phyloP scores from a whole-genome alignment of 2,797 vertebrate genomes.

The Helostoma temminkii region DNA sequence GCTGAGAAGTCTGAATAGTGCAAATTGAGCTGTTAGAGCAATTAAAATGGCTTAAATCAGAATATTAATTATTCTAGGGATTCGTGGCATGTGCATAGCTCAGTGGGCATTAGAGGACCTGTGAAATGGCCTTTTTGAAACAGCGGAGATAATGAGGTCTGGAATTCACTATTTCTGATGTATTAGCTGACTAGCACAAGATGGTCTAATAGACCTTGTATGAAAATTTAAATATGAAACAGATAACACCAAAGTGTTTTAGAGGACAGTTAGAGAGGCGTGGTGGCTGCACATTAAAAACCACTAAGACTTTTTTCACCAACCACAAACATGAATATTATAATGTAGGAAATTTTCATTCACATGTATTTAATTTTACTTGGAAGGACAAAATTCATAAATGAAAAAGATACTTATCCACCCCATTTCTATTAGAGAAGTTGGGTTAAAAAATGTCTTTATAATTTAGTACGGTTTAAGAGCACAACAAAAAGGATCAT shows the following conservation, averaged over 20 bases:
- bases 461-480: too few species aligned
- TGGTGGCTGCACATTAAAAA: constrained; percentile 18
- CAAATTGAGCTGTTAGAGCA: constrained; percentile 57
- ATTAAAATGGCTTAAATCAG: constrained; percentile 66
- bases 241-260: constrained; percentile 63
- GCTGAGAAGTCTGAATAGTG: constrained; percentile 47
- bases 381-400: background rate
- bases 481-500: too few species aligned
- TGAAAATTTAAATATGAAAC: constrained; percentile 55
- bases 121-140: constrained; percentile 65
- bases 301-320: background rate
- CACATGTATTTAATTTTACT: background rate
- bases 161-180: constrained; percentile 63
- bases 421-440: too few species aligned
- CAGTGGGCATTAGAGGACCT: constrained; percentile 57
- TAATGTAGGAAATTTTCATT: background rate
- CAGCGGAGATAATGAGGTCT: constrained; percentile 65
- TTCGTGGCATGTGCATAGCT: constrained; percentile 58
- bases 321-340: background rate
- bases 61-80: constrained; percentile 72
- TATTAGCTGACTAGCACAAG: constrained; percentile 48
- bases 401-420: background rate
- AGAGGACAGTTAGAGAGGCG: constrained; percentile 44
- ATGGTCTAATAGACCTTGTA: constrained; percentile 46
- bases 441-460: too few species aligned